Percentiles rank a stretch among this genome's conserved stretches.
These are phyloP conservation scores for Picus viridis DNA, from an alignment of 2,797 vertebrate genomes.

Conservation along the genomic window DNA sequence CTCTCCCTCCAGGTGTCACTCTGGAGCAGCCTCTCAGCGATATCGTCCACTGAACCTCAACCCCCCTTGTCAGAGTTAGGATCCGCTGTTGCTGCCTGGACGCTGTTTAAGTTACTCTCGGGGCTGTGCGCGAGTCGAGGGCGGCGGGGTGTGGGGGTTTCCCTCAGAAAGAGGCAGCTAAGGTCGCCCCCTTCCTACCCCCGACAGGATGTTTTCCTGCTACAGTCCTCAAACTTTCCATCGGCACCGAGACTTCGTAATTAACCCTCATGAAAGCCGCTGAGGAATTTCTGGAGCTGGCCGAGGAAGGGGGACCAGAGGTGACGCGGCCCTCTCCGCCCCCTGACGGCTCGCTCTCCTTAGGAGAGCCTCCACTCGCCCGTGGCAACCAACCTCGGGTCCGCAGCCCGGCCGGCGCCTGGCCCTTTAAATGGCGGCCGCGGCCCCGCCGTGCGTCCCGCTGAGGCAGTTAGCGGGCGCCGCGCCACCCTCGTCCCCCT, in stretches of 20 bases:
- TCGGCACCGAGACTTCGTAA: not conserved
- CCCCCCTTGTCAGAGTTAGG: not conserved
- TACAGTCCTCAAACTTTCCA: not conserved
- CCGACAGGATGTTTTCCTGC: not conserved
- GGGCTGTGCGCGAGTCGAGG: not conserved
- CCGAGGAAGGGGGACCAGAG: not conserved
- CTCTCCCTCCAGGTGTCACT: not conserved
- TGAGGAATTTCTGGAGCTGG: not conserved
- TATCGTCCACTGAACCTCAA: not conserved
- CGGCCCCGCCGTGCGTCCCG: not conserved
- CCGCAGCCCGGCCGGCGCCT: not conserved
- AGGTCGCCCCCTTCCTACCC: not conserved
- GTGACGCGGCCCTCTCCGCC: not conserved
- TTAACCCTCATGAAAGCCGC: not conserved
- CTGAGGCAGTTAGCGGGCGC: not conserved
- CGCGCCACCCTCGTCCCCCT: not conserved
- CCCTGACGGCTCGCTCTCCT: not conserved
- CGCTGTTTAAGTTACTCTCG: not conserved
- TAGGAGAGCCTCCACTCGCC: not conserved
- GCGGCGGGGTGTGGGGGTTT: not conserved
- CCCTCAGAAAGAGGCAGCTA: not conserved
- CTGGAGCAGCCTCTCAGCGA: not conserved
- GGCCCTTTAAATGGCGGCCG: constrained; percentile 65
- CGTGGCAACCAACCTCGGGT: not conserved
- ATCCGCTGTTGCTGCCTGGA: not conserved